phyloP scores from a whole-genome alignment of 2,888 invertebrate species.

The Diabrotica balteata region DNA sequence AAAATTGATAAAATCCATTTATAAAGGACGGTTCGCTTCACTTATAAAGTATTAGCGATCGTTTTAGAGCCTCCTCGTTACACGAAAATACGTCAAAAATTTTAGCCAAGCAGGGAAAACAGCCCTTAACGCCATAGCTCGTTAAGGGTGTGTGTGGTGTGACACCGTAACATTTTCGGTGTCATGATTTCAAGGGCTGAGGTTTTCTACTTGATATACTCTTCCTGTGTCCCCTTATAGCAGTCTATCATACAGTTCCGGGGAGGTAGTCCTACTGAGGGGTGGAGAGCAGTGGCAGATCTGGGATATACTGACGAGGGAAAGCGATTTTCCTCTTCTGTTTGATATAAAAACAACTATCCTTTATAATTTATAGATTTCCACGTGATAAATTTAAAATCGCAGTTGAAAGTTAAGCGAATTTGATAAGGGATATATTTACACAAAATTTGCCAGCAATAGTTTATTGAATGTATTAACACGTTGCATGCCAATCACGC shows the following conservation, averaged over 20 bases:
- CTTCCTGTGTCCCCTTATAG: constrained; percentile 53
- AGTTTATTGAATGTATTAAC: no score
- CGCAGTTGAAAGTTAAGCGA: no score
- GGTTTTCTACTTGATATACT: constrained; percentile 54
- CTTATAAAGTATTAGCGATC: constrained; percentile 61
- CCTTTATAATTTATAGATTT: no score
- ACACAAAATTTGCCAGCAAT: no score
- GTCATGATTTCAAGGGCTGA: constrained; percentile 33
- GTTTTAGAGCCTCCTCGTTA: constrained; percentile 43
- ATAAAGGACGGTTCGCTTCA: constrained; percentile 61
- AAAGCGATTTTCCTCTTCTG: background rate
- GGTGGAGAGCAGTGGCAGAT: constrained; percentile 30
- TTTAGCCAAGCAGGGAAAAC: constrained; percentile 12
- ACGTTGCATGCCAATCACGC: no score
- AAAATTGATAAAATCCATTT: constrained; percentile 63
- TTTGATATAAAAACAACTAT: background rate
- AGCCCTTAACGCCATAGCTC: constrained; percentile 9
- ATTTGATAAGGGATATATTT: no score
- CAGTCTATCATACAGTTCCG: constrained; percentile 55
- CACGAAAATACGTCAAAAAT: constrained; percentile 28
- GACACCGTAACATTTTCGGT: constrained; percentile 24
- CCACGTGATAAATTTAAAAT: no score
- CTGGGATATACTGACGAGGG: constrained; percentile 20
- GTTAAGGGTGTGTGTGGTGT: constrained; percentile 25
- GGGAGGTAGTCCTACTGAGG: constrained; percentile 39